Conservation (phyloP, 2,113 vertebrate genomes). For the Zapus hudsonius region DNA sequence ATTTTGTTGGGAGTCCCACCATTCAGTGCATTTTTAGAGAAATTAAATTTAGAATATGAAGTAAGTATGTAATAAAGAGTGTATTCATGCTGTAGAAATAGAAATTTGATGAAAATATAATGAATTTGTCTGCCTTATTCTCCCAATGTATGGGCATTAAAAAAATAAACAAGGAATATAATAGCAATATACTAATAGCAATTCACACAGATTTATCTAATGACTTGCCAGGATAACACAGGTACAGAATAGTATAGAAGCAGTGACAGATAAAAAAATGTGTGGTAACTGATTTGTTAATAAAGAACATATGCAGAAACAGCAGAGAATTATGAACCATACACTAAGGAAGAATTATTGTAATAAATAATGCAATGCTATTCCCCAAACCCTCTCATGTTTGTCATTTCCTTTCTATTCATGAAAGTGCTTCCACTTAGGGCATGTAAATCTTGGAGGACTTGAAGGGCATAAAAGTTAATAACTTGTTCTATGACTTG, state of each 20-base stretch:
- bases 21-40: background rate
- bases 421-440: background rate
- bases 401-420: background rate
- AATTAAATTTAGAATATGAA: background rate
- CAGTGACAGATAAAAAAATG: background rate
- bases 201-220: accelerated
- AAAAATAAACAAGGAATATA: background rate
- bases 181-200: background rate
- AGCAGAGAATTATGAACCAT: background rate
- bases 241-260: too few species aligned
- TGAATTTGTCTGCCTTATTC: background rate
- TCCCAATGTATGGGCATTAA: too few species aligned
- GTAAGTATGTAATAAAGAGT: background rate
- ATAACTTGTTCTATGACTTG: background rate
- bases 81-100: background rate
- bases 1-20: too few species aligned
- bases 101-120: background rate
- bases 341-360: background rate
- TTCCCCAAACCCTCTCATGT: background rate
- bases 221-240: background rate
- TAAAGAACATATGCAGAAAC: background rate
- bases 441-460: background rate
- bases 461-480: background rate
- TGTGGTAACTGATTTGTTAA: background rate
- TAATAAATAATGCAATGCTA: background rate